A percentile compares a stretch with the other conserved stretches of the same genome.
Conservation (phyloP, 2,113 vertebrate genomes). For the Sceloporus undulatus region DNA sequence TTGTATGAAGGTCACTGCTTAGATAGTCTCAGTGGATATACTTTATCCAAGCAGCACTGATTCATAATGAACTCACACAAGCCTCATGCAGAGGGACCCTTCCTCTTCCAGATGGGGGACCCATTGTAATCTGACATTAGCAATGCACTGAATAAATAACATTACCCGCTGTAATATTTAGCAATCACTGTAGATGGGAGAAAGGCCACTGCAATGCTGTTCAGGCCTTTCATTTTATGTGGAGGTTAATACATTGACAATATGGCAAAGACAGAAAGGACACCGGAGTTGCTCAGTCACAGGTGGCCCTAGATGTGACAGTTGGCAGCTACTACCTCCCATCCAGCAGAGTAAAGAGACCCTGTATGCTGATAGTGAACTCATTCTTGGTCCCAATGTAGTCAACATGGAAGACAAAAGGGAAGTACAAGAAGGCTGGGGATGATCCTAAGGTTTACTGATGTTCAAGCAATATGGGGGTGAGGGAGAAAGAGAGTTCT, state of each 20-base stretch:
- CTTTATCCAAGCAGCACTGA: constrained; percentile 45
- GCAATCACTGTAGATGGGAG: constrained; percentile 42
- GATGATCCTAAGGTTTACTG: background rate
- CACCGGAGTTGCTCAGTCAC: constrained; percentile 11
- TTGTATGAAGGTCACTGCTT: constrained; percentile 75
- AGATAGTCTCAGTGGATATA: constrained; percentile 52
- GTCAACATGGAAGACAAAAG: background rate
- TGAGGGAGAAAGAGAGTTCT: background rate
- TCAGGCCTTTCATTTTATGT: constrained; percentile 57
- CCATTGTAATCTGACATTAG: constrained; percentile 61
- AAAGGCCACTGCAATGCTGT: constrained; percentile 54
- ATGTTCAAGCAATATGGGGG: background rate
- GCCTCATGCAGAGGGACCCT: constrained; percentile 63
- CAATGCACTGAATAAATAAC: constrained; percentile 57
- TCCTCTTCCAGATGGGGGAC: constrained; percentile 62
- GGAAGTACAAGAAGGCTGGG: background rate
- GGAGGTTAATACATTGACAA: constrained; percentile 62
- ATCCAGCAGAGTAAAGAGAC: constrained; percentile 2
- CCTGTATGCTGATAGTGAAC: background rate
- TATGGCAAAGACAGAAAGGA: constrained; percentile 16
- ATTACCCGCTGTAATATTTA: constrained; percentile 31
- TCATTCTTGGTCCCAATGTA: background rate
- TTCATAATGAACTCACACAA: constrained; percentile 65
- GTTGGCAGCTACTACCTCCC: constrained; percentile 37
- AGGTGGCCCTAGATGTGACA: background rate